Percentiles rank a stretch among this genome's conserved stretches.
These are phyloP conservation scores for Gymnarchus niloticus DNA, from an alignment of 2,113 vertebrate species.

Conservation along the genomic window DNA sequence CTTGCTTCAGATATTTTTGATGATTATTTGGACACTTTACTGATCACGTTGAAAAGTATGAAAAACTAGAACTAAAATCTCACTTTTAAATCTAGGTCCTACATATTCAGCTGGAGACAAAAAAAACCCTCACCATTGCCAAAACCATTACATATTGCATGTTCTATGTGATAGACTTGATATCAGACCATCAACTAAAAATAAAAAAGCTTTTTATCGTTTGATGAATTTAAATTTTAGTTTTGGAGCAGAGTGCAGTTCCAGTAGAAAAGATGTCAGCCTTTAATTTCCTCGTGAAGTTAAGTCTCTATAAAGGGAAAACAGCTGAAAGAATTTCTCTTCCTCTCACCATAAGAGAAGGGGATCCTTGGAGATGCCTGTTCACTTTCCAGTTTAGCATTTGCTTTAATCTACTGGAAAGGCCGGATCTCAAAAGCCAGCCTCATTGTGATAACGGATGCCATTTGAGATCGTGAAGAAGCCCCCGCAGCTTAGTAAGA, in stretches of 20 bases:
- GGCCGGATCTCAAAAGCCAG: slow-evolving; percentile 26
- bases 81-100: background rate
- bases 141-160: background rate
- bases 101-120: background rate
- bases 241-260: background rate
- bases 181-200: slow-evolving; percentile 3
- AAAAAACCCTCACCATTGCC: background rate
- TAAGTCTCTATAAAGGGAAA: background rate
- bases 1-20: background rate
- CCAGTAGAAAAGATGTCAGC: background rate
- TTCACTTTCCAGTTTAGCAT: background rate
- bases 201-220: background rate
- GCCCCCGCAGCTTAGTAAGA: background rate
- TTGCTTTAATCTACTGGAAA: slow-evolving; percentile 26
- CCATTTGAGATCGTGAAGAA: slow-evolving; percentile 32
- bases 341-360: background rate
- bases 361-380: background rate
- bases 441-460: slow-evolving; percentile 32
- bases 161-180: background rate
- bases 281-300: background rate
- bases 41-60: background rate
- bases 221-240: background rate
- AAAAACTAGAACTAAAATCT: background rate
- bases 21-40: background rate
- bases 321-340: background rate